Evolutionary conservation across 2,113 vertebrate genomes (phyloP).

Genomic region (Tetraodon nigroviridis): DNA sequence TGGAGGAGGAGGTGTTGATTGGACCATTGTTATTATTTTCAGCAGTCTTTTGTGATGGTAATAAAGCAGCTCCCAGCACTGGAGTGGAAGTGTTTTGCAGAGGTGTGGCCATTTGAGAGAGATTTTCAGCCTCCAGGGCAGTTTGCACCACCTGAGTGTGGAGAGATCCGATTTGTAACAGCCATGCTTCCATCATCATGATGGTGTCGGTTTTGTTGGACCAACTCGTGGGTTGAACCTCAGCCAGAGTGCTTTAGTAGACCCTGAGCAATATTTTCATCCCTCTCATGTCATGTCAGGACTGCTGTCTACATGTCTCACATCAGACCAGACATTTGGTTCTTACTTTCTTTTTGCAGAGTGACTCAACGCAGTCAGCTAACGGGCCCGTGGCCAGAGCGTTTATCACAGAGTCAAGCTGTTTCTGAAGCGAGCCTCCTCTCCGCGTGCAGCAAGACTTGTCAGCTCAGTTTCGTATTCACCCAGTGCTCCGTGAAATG

Average conservation of each 20-base stretch:
- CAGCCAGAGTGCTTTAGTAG: too few species aligned
- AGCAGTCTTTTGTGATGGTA: too few species aligned
- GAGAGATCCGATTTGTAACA: background rate
- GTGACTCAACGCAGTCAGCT: slow-evolving; percentile 42
- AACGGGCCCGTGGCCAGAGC: slow-evolving; percentile 51
- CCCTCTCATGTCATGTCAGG: slow-evolving; percentile 21
- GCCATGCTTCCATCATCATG: background rate
- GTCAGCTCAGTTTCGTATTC: slow-evolving; percentile 60
- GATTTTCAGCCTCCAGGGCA: too few species aligned
- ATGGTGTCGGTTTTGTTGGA: background rate
- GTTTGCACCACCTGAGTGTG: too few species aligned
- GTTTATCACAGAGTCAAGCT: slow-evolving; percentile 61
- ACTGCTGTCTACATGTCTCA: slow-evolving; percentile 7
- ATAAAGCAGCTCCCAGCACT: too few species aligned
- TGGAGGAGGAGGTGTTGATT: too few species aligned
- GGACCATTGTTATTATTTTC: too few species aligned
- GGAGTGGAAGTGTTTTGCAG: too few species aligned
- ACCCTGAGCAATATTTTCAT: background rate
- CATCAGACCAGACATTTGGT: background rate
- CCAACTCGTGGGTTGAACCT: too few species aligned
- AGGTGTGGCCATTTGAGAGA: too few species aligned
- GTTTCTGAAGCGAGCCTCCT: slow-evolving; percentile 41
- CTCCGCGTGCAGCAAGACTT: slow-evolving; percentile 46
- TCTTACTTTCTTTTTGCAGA: slow-evolving; percentile 1
- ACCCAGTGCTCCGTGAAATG: slow-evolving; percentile 58